A percentile compares a stretch with the other conserved stretches of the same genome.
Conservation (phyloP, 2,888 invertebrate genomes). For the Magallana nippona region DNA sequence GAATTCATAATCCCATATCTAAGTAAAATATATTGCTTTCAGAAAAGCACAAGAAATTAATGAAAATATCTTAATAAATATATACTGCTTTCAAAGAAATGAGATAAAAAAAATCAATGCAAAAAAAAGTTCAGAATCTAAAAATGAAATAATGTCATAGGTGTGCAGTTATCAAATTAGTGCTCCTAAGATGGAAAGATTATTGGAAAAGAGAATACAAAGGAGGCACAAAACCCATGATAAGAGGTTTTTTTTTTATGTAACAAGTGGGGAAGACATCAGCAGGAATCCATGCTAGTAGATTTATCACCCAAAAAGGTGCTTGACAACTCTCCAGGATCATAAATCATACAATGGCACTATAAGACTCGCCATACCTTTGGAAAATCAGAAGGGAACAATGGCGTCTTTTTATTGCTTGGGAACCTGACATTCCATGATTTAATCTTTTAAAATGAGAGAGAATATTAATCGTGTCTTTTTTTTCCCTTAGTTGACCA, state of each 20-base stretch:
- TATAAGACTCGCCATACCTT: not conserved
- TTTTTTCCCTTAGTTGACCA: slow-evolving; percentile 41
- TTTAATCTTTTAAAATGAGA: slow-evolving; percentile 40
- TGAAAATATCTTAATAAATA: not conserved
- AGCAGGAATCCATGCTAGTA: slow-evolving; percentile 22
- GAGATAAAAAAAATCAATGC: too few relatives aligned
- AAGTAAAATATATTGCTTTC: too few relatives aligned
- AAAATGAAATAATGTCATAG: too few relatives aligned
- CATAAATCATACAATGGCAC: slow-evolving; percentile 24
- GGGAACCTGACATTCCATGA: slow-evolving; percentile 42
- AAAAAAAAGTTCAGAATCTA: too few relatives aligned
- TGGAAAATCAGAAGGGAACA: slow-evolving; percentile 27
- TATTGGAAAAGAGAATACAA: slow-evolving; percentile 1
- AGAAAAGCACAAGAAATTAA: not conserved
- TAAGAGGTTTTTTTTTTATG: slow-evolving; percentile 18
- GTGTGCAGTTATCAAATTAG: too few relatives aligned
- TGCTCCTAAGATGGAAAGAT: not conserved
- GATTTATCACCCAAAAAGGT: slow-evolving; percentile 32
- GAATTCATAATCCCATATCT: too few relatives aligned
- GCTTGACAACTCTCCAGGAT: slow-evolving; percentile 19
- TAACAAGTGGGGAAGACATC: slow-evolving; percentile 2
- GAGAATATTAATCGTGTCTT: slow-evolving; percentile 44
- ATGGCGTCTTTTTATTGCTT: slow-evolving; percentile 41
- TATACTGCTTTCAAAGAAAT: not conserved
- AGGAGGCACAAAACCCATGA: not conserved